These are phyloP conservation scores for Phrynocephalus versicolor DNA, from an alignment of 2,113 vertebrate genomes.

Conservation along the genomic window DNA sequence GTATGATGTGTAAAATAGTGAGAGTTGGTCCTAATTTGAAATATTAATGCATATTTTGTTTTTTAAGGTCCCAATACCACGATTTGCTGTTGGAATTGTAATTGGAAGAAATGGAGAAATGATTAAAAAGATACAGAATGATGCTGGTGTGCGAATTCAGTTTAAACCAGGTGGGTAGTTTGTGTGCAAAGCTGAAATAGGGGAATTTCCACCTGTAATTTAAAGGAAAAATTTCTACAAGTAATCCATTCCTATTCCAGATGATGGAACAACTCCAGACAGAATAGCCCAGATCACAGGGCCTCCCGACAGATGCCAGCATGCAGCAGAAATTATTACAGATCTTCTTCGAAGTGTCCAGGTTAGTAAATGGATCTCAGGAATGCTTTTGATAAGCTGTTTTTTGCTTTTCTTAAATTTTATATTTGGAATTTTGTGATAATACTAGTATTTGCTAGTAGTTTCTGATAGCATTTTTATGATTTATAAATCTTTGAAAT, in stretches of 20 bases:
- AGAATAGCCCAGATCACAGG: constrained; percentile 98
- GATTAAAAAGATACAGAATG: constrained; percentile 99
- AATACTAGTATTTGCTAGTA: neutral
- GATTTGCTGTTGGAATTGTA: constrained; percentile 98
- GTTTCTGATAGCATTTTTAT: neutral
- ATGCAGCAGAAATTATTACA: constrained; percentile 95
- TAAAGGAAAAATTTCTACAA: constrained; percentile 33
- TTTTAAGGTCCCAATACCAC: constrained; percentile 91
- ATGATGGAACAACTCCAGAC: constrained; percentile 96
- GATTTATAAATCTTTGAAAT: neutral
- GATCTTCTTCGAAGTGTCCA: constrained; percentile 96
- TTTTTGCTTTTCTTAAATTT: neutral
- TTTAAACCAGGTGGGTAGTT: constrained; percentile 91
- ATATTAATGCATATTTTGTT: neutral
- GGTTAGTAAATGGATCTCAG: constrained; percentile 61
- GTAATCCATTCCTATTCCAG: constrained; percentile 71
- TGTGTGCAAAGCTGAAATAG: fast-evolving
- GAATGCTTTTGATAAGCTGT: neutral
- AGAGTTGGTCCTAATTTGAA: neutral
- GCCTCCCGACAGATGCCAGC: constrained; percentile 94
- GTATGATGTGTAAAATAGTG: no score
- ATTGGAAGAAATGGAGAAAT: constrained; percentile 98
- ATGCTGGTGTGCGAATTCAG: constrained; percentile 96
- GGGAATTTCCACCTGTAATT: neutral
- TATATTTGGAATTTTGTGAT: neutral